Evolutionary conservation across 2,113 vertebrate species (phyloP), one percentile per base, ranked within the genome.

Genomic region (Pelobates fuscus): DNA sequence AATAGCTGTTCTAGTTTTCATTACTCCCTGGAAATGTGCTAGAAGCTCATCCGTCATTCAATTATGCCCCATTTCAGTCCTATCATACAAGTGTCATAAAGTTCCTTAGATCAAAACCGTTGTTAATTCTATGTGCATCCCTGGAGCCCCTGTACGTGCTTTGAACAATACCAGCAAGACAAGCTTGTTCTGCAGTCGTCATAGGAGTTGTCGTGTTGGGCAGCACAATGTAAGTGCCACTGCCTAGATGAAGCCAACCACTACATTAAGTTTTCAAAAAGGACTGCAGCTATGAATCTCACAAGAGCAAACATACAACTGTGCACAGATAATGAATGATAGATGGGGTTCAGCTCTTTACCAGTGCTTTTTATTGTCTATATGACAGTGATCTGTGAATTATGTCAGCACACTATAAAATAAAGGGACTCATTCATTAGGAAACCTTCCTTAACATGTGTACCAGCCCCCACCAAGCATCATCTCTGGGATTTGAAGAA

Each of bases 31-130:
- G 88, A 87, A 89, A 89, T 85, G 86, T 86, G 81, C 84, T 86
- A 81, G 86, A 86, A 89, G 86, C 86, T 88, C 88, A 89, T 89
- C 86, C 86, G 86, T 89, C 88, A 88, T 89, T 87, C 88, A 88
- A 89, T 89, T 89, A 88, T 80, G 80, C 83, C 85, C 86, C 78
- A 83, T 86, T 88, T 88, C 86, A 89, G 84, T 82, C 83, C 86
- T 87, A 89, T 89, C 88, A 88, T 88, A 87, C 86, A 87, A 83
- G 83, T 88, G 88, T 89, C 88, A 89, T 87, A 88, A 88, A 86
- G 86, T 87, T 86, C 85, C 86, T 88, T 84, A 88, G 86, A 89
- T 89, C 86, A 86, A 87, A 86, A 87, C 84, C 75, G 85, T 86
- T 89, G 86, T 88, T 89, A 88, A 88, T 88, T 89, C 86, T 88